phyloP scores from a whole-genome alignment of 1,140 invertebrate species.

The Drosophila bipectinata region DNA sequence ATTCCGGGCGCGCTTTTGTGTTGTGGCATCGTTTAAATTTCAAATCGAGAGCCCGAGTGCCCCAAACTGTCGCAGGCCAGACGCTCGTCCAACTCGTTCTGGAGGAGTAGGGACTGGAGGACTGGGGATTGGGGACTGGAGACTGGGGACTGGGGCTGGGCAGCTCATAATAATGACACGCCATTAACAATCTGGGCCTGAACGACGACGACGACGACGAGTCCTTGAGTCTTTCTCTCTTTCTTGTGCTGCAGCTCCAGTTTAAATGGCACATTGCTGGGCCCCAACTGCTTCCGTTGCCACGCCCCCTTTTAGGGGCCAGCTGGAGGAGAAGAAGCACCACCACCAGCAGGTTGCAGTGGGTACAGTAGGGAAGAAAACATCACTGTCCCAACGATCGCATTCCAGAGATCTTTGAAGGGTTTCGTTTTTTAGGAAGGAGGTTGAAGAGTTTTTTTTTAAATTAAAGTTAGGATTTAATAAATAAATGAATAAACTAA shows the following conservation, averaged over 20 bases:
- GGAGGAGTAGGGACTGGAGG: too few species aligned
- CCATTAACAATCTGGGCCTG: conserved; percentile 70
- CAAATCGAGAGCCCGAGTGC: conserved; percentile 52
- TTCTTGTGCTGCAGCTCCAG: conserved; percentile 48
- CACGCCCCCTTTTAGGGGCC: conserved; percentile 54
- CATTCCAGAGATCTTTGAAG: conserved; percentile 29
- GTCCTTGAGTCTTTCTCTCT: conserved; percentile 21
- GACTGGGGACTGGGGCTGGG: conserved; percentile 28
- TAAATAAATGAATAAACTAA: not conserved
- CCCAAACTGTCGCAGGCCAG: conserved; percentile 74
- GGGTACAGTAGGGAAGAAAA: conserved; percentile 60
- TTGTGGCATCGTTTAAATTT: conserved; percentile 76
- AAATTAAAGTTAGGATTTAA: not conserved
- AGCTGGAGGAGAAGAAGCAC: conserved; percentile 8
- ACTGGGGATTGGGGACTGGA: conserved; percentile 5
- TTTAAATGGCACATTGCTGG: conserved; percentile 74
- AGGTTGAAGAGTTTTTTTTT: not conserved
- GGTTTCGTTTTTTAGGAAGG: not conserved
- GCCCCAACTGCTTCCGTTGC: conserved; percentile 70
- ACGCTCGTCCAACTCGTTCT: conserved; percentile 55
- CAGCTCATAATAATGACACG: conserved; percentile 80
- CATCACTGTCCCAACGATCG: not conserved
- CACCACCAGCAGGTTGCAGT: conserved; percentile 17
- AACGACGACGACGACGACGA: conserved; percentile 10
- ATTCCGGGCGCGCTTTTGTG: conserved; percentile 72